Base-by-base conservation (phyloP, 2,888 invertebrate genomes). In the Dendrolimus houi region DNA sequence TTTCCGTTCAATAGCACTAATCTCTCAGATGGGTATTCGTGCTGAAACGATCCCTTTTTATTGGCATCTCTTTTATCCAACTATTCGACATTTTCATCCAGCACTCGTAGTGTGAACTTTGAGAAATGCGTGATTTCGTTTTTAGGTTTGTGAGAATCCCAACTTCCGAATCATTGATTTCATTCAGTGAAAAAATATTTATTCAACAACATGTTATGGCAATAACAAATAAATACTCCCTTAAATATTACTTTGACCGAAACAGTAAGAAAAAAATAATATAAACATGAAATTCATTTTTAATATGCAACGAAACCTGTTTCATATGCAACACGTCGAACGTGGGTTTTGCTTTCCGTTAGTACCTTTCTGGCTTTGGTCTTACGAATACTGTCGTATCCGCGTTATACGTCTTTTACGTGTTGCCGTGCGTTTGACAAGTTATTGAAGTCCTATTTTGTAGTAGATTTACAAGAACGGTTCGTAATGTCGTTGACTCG, bases 1-100 rank as follows among this genome's bases (percentile, higher is more conserved):
- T 85, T 87, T 86, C 87, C 88, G 83, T 82, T 80, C 87, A 83
- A 85, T 86, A 85, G 79, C 75, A 77, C 80, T 86, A 87, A 87
- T 88, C 85, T 81, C 81, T 82, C 87, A 82, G 77, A 80, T 81
- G 87, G 81, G 83, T 81, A 87, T 83, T 82, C 87, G 86, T 83
- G 87, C 86, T 74, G 84, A 87, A 87, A 79, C 78, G 75, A 85
- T 83, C 74, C 80, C 73, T 81, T 84, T 88, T 87, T 87, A 87
- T 87, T 87, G 85, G 79, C 73, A 69, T 79, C 74, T 77, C 85
- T 83, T 83, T 47, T 83, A 79, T 83, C 70, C 74, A 79, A 81
- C 75, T 74, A 73, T 77, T 81, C 71, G 75, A 79, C 78, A 77
- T 81, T 81, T 79, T 76, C 71, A 71, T 76, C 64, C 65, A 64